Conservation (phyloP, 2,113 vertebrate species). For the Colossoma macropomum region DNA sequence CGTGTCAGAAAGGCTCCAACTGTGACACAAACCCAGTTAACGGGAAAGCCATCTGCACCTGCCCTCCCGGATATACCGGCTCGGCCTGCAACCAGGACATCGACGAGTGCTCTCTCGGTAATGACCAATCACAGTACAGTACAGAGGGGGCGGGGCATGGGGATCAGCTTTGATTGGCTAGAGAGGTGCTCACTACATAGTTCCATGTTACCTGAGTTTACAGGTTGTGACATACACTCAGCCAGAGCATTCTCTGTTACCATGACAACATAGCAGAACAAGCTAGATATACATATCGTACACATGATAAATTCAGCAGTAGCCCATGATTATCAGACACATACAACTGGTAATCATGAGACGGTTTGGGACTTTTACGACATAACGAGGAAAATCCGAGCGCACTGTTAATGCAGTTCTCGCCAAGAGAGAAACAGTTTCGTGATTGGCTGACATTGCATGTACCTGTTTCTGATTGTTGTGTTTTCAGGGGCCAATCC, state of each 20-base stretch:
- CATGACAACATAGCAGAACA: too few relatives aligned
- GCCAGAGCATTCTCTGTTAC: too few relatives aligned
- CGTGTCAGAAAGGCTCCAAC: constrained; percentile 96
- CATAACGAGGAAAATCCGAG: too few relatives aligned
- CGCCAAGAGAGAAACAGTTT: neutral
- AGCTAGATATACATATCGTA: too few relatives aligned
- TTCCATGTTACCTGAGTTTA: too few relatives aligned
- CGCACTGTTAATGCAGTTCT: neutral
- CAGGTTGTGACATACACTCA: too few relatives aligned
- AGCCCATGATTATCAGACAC: too few relatives aligned
- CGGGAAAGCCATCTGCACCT: constrained; percentile 96
- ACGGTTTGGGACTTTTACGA: too few relatives aligned
- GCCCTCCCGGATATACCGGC: constrained; percentile 91
- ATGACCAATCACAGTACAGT: constrained; percentile 17
- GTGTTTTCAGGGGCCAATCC: constrained; percentile 87
- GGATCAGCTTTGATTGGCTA: neutral
- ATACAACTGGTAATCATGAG: too few relatives aligned
- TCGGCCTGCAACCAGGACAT: constrained; percentile 94
- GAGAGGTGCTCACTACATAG: too few relatives aligned
- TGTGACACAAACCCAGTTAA: constrained; percentile 98
- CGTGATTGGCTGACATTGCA: neutral
- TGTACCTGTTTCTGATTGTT: constrained; percentile 6
- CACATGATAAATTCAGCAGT: too few relatives aligned
- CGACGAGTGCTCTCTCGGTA: constrained; percentile 92
- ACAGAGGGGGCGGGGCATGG: neutral